phyloP scores from a whole-genome alignment of 2,797 vertebrate species.

The Alfaro cultratus region DNA sequence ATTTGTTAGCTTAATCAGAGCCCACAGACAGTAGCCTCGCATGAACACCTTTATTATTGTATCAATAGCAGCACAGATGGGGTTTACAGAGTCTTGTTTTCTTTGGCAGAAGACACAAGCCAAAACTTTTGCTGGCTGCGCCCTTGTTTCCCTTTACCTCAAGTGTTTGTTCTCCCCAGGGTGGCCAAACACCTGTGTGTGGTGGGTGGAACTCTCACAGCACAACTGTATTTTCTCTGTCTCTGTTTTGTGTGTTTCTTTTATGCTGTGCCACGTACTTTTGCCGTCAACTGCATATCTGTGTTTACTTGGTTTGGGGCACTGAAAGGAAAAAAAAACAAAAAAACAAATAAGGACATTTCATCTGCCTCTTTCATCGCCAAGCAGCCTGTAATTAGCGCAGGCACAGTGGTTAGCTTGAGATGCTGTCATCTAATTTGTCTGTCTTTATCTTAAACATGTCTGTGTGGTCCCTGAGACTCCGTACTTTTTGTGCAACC shows the following conservation, averaged over 20 bases:
- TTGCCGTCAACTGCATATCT: slow-evolving; percentile 42
- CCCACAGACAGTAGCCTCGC: slow-evolving; percentile 44
- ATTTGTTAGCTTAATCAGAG: slow-evolving; percentile 64
- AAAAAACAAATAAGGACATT: slow-evolving; percentile 77
- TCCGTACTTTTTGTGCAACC: slow-evolving; percentile 56
- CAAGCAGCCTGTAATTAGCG: slow-evolving; percentile 80
- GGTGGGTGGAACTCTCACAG: slow-evolving; percentile 39
- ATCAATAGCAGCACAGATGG: slow-evolving; percentile 37
- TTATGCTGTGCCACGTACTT: slow-evolving; percentile 49
- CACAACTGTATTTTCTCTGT: slow-evolving; percentile 35
- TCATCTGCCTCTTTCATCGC: slow-evolving; percentile 80
- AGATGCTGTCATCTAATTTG: slow-evolving; percentile 85
- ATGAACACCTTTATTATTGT: slow-evolving; percentile 44
- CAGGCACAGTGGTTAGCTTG: slow-evolving; percentile 78
- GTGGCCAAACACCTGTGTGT: slow-evolving; percentile 77
- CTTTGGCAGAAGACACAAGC: slow-evolving; percentile 59
- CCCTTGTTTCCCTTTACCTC: slow-evolving; percentile 66
- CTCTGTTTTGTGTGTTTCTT: slow-evolving; percentile 25
- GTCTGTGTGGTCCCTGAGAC: slow-evolving; percentile 81
- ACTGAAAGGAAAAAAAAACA: slow-evolving; percentile 47
- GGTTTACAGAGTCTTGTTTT: slow-evolving; percentile 62
- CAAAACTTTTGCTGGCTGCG: slow-evolving; percentile 62
- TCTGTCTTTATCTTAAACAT: slow-evolving; percentile 84
- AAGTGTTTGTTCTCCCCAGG: slow-evolving; percentile 47
- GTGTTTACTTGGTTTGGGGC: slow-evolving; percentile 69